Base-by-base conservation (phyloP, 2,797 vertebrate species). In the Muraenolepis orangiensis region DNA sequence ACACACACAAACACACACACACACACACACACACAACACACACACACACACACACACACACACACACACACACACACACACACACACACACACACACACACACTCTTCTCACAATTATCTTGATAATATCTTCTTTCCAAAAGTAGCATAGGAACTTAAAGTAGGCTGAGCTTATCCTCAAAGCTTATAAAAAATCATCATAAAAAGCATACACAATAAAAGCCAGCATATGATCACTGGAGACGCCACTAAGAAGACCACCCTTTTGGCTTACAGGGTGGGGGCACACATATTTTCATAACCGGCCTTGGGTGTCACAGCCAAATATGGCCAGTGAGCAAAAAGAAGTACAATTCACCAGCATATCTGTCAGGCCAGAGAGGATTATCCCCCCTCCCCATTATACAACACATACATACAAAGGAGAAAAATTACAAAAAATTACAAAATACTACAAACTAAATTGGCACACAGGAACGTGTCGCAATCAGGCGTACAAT, bases 401-500 rank as follows among this genome's bases (percentile, higher is more conserved):
- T 78, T 74, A 74, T 18, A 30, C 76, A 80, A 81, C 80, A 79
- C n/a, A n/a, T n/a, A n/a, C n/a, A n/a, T n/a, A n/a, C n/a, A 29
- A 61, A 20, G 75, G 69, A 57, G 6, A 34, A 57, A 57, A n/a
- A 57, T 57, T n/a, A n/a, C n/a, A n/a, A n/a, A n/a, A n/a, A n/a
- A n/a, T n/a, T n/a, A n/a, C n/a, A n/a, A n/a, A n/a, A n/a, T n/a
- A n/a, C n/a, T 57, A 57, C 20, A 79, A n/a, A n/a, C n/a, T n/a
- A 80, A 74, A 87, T 87, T 83, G 70, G 18, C 73, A 42, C 74
- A 72, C 76, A 84, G 74, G 71, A 80, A 81, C 11, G 78, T 82
- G 76, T 78, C 81, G 83, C 84, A 91, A 89, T 89, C 89, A 91
- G 84, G 69, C 79, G 66, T 76, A 81, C 89, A 90, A 91, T 89